Base-by-base conservation (phyloP, 2,888 invertebrate genomes). In the Andrena dorsata region DNA sequence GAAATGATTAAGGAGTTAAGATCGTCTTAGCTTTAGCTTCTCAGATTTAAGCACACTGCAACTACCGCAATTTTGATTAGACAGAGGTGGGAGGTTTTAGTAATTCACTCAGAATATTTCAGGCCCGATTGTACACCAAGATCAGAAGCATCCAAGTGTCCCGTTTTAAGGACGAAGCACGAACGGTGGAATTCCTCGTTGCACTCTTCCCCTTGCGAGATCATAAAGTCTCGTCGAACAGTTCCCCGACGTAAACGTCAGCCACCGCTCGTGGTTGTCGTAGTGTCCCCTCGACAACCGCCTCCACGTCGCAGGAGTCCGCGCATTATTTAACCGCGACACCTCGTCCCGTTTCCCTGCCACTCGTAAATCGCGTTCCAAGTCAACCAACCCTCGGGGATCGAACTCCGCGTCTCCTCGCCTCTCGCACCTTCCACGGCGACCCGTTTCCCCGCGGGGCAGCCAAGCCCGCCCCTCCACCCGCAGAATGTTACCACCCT, bases 401-500 rank as follows among this genome's bases (percentile, higher is more conserved):
- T 70, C 79, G 69, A 70, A 76, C 64, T 76, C 30, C 30, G 20
- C 30, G 60, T 26, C 60, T 70, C 30, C 60, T 13, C 41, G 63
- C 23, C 35, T n/a, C 41, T 23, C 60, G 60, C 28, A 28, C 41
- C 58, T 13, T 41, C 47, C 58, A 26, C 5, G 58, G 58, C 47
- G 35, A 26, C 58, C 26, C 26, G 58, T 60, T 60, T 79, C 16
- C n/a, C 53, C 41, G 16, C 41, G 10, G 61, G 10, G n/a, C 26
- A 51, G 49, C 41, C 66, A 60, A 71, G 30, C 13, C 32, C 32
- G 60, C 61, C 41, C 30, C 66, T 68, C 53, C 74, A n/a, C 61
- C 13, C 72, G 72, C 71, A 47, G 76, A 63, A 74, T n/a, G 80
- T 72, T 85, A 80, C 80, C 82, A 68, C 64, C 60, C 13, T 30